Percentiles rank a stretch among this genome's conserved stretches.
phyloP scores from a whole-genome alignment of 2,113 vertebrate genomes.

The Toxotes chatareus region DNA sequence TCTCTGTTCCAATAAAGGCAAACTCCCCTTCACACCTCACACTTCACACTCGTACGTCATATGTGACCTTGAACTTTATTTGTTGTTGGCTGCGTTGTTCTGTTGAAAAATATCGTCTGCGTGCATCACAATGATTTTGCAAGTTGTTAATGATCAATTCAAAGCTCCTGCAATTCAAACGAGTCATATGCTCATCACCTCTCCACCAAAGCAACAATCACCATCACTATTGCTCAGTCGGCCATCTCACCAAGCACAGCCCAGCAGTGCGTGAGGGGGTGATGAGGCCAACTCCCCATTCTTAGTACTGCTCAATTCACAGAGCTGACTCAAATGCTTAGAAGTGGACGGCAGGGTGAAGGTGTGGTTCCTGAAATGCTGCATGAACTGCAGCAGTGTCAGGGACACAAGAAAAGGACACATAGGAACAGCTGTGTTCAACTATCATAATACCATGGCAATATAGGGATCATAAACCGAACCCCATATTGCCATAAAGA shows the following conservation, averaged over 20 bases:
- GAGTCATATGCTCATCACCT: conserved; percentile 11
- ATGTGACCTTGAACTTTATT: conserved; percentile 32
- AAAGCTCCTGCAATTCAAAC: neutral
- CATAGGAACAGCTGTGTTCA: no score
- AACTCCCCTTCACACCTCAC: neutral
- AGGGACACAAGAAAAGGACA: no score
- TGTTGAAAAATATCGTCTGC: conserved; percentile 9
- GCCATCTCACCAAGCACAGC: neutral
- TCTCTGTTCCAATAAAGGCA: conserved; percentile 42
- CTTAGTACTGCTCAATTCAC: no score
- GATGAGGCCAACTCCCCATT: no score
- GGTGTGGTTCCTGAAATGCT: no score
- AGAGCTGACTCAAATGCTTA: no score
- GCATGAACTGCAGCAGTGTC: no score
- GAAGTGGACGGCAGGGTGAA: no score
- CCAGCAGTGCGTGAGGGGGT: neutral
- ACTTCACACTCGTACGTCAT: conserved; percentile 19
- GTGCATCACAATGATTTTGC: neutral
- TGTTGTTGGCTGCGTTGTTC: neutral
- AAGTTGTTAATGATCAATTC: conserved; percentile 15
- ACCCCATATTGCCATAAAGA: no score
- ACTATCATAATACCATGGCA: no score
- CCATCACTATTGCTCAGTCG: neutral
- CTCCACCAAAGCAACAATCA: neutral
- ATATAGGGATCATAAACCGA: no score